Evolutionary conservation across 2,888 invertebrate species (phyloP).

Genomic region (Nephrotoma flavescens): DNA sequence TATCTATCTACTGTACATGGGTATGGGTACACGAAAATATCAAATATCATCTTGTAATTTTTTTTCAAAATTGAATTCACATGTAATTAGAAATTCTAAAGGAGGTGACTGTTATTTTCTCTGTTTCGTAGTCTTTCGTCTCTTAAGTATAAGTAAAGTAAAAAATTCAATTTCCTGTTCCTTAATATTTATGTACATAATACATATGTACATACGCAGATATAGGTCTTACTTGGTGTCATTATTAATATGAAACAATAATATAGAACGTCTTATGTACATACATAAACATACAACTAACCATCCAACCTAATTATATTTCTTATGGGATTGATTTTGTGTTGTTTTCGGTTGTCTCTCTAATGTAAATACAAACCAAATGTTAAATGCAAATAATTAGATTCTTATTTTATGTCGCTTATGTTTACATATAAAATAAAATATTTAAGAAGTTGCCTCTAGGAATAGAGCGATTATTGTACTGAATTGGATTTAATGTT

Average conservation of each 20-base stretch:
- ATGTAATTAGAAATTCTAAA: neutral
- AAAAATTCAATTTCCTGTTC: neutral
- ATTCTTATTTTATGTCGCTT: neutral
- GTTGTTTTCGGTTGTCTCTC: neutral
- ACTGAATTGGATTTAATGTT: too few relatives aligned
- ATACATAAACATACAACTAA: neutral
- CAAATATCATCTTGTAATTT: neutral
- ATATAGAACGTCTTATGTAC: neutral
- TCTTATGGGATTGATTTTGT: neutral
- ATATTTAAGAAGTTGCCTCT: neutral
- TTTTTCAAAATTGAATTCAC: neutral
- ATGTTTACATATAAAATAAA: neutral
- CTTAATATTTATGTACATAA: neutral
- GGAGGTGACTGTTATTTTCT: neutral
- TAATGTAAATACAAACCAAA: neutral
- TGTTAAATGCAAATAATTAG: neutral
- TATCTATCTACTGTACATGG: neutral
- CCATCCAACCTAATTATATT: neutral
- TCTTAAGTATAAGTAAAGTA: neutral
- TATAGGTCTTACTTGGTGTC: neutral
- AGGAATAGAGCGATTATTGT: neutral
- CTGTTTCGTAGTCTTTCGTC: neutral
- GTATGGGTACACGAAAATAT: neutral
- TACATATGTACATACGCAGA: neutral
- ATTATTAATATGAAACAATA: neutral